Percentiles rank a stretch among this genome's conserved stretches.
phyloP scores from a whole-genome alignment of 2,797 vertebrate species.

The Anomalospiza imberbis region DNA sequence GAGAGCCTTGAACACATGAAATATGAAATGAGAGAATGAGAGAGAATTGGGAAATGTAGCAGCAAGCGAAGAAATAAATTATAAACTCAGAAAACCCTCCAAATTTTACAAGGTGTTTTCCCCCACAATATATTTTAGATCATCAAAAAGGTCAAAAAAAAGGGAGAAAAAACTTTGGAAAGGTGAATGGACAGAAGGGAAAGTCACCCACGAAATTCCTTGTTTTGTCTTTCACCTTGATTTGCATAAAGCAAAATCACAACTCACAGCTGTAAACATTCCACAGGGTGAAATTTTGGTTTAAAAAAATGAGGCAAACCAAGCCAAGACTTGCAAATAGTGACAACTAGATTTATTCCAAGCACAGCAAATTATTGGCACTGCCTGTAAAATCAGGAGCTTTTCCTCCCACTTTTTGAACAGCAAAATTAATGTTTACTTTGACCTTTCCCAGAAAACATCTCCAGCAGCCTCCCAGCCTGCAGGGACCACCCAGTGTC shows the following conservation, averaged over 20 bases:
- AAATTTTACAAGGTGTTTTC: neutral
- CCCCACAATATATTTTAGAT: neutral
- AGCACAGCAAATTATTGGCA: neutral
- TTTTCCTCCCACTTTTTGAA: neutral
- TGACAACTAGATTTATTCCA: neutral
- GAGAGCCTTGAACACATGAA: neutral
- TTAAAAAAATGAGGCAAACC: neutral
- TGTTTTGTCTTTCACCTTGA: neutral
- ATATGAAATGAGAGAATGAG: neutral
- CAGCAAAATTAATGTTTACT: neutral
- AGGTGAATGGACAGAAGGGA: neutral
- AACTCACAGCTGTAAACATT: neutral
- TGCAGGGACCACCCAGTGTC: neutral
- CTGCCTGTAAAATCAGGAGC: neutral
- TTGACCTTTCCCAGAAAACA: neutral
- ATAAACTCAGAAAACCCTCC: neutral
- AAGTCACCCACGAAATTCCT: neutral
- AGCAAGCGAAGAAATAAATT: neutral
- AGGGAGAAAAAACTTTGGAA: neutral
- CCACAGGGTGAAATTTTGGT: neutral
- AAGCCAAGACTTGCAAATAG: neutral
- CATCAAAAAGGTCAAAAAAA: neutral
- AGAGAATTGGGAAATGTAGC: neutral
- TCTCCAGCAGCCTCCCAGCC: neutral
- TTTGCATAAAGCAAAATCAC: neutral